Conservation (phyloP, 2,797 vertebrate species). For the Eospalax fontanierii region DNA sequence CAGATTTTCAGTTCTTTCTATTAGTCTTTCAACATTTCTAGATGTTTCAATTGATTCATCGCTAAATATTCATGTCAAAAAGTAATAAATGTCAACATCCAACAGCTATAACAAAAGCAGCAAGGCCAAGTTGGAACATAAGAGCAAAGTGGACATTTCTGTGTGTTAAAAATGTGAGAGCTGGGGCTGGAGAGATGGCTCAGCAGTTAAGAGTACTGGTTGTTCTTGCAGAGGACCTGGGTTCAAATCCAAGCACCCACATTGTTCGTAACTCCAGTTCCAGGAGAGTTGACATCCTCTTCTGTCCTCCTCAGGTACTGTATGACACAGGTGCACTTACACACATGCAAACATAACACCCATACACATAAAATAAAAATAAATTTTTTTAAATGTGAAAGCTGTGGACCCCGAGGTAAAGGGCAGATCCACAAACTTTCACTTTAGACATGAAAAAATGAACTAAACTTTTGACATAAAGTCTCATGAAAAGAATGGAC, state of each 20-base stretch:
- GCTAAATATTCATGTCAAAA: neutral
- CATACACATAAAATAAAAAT: too few relatives aligned
- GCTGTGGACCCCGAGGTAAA: neutral
- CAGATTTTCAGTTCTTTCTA: neutral
- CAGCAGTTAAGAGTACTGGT: too few relatives aligned
- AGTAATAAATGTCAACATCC: neutral
- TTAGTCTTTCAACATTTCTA: constrained; percentile 17
- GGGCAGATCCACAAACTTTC: neutral
- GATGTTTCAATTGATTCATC: constrained; percentile 13
- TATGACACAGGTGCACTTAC: too few relatives aligned
- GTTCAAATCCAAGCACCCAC: too few relatives aligned
- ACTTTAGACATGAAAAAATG: neutral
- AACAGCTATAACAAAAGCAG: constrained; percentile 1
- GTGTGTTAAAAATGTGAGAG: neutral
- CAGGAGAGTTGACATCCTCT: too few relatives aligned
- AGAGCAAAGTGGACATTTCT: neutral
- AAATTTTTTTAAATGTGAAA: too few relatives aligned
- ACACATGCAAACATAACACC: too few relatives aligned
- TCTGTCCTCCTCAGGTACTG: too few relatives aligned
- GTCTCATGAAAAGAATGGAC: constrained; percentile 12
- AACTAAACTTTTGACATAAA: constrained; percentile 49
- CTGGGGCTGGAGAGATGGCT: too few relatives aligned
- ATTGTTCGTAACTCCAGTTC: too few relatives aligned
- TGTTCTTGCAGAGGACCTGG: too few relatives aligned
- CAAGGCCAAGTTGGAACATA: neutral